These are phyloP conservation scores for Xenops minutus DNA, from an alignment of 2,797 vertebrate species.

Conservation along the genomic window DNA sequence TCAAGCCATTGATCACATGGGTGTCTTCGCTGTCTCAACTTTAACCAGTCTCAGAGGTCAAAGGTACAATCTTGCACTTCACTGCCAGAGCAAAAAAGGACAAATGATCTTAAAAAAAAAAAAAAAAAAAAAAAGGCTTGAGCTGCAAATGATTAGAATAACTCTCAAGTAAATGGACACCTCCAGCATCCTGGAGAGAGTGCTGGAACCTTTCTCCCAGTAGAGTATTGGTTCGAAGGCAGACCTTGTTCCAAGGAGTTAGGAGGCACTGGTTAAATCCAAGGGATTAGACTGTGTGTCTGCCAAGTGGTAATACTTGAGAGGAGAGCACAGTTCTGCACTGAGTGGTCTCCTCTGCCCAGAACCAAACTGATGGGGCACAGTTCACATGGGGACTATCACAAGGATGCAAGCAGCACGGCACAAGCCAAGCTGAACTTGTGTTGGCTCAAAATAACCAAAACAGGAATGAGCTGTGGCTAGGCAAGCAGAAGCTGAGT, in stretches of 20 bases:
- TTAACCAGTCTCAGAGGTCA: not conserved
- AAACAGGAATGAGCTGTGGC: not conserved
- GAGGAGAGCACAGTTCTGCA: not conserved
- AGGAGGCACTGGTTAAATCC: not conserved
- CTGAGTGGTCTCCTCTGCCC: not conserved
- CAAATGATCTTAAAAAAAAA: not conserved
- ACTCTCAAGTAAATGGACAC: not conserved
- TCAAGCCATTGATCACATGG: not conserved
- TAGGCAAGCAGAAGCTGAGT: not conserved
- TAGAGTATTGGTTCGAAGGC: not conserved
- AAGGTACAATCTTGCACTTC: not conserved
- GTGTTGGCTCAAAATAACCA: not conserved
- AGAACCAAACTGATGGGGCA: not conserved
- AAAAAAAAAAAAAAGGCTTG: not conserved
- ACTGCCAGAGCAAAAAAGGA: not conserved
- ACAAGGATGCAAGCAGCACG: not conserved
- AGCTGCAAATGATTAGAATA: not conserved
- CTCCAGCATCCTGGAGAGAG: not conserved
- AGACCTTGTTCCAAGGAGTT: conserved; percentile 9
- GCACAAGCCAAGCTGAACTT: not conserved
- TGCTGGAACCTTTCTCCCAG: not conserved
- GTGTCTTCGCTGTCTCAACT: not conserved
- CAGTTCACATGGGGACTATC: not conserved
- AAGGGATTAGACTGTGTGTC: not conserved
- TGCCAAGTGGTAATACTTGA: not conserved